Base-by-base conservation (phyloP, 1,140 invertebrate genomes). In the Charaxes varanes region DNA sequence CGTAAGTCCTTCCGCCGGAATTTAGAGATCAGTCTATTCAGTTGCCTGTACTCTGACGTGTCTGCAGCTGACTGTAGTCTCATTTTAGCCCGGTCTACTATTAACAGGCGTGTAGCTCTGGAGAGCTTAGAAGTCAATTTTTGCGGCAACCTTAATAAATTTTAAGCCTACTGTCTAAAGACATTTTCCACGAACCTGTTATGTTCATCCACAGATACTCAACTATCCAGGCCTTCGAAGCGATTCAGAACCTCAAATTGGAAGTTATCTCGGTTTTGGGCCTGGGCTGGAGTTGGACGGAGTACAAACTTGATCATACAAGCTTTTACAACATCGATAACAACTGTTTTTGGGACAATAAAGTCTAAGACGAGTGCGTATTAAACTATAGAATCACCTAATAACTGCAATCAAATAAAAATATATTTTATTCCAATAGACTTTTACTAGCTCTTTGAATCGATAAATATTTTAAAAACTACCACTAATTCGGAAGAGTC, bases 291-390 rank as follows among this genome's bases (percentile, higher is more conserved):
- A 18, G 18, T 31, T 17, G 46, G 36, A 2, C 51, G 41, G 23
- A 51, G 42, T 11, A 32, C 42, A 21, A 42, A 52, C 41, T 38
- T 48, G 22, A 51, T 41, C n/a, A 59, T 11, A 4, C 51, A 40
- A 3, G 37, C 13, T 14, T 40, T 15, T 21, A n/a, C n/a, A n/a
- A n/a, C n/a, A n/a, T n/a, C n/a, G n/a, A n/a, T n/a, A n/a, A n/a
- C n/a, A n/a, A n/a, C n/a, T n/a, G n/a, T n/a, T n/a, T n/a, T n/a
- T n/a, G n/a, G n/a, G n/a, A n/a, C n/a, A n/a, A n/a, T n/a, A n/a
- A n/a, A n/a, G n/a, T n/a, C n/a, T n/a, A n/a, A n/a, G n/a, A n/a
- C n/a, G n/a, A n/a, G n/a, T n/a, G n/a, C n/a, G n/a, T n/a, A n/a
- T n/a, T n/a, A n/a, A n/a, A n/a, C n/a, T n/a, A n/a, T n/a, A n/a